Percentiles rank a stretch among this genome's conserved stretches.
Evolutionary conservation across 2,888 invertebrate species (phyloP).

Genomic region (Conomelus anceps): DNA sequence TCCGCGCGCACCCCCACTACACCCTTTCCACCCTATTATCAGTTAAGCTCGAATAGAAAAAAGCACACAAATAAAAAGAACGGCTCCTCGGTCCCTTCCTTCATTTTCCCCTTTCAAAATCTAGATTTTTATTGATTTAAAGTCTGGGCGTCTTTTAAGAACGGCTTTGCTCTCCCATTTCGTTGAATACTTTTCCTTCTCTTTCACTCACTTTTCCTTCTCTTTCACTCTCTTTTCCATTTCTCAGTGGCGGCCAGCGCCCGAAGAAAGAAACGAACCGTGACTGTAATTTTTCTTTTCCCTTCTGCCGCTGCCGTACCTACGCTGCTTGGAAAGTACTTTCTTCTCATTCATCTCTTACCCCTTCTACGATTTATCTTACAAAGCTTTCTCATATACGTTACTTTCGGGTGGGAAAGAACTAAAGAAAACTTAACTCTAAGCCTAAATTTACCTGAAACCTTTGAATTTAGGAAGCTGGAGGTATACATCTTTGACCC

Average conservation of each 20-base stretch:
- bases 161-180: not conserved
- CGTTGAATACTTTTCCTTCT: not conserved
- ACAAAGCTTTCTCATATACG: not conserved
- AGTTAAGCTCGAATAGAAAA: conserved; percentile 19
- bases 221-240: not conserved
- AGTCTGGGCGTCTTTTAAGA: not conserved
- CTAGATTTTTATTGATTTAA: conserved; percentile 34
- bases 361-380: not conserved
- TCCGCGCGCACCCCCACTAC: not conserved
- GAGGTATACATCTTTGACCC: not conserved
- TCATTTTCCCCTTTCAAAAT: conserved; percentile 28
- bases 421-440: not conserved
- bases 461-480: not conserved
- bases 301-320: not conserved
- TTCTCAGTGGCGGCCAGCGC: not conserved
- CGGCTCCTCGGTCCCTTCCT: conserved; percentile 21
- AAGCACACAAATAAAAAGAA: conserved; percentile 29
- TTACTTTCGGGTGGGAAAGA: not conserved
- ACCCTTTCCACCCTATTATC: not conserved
- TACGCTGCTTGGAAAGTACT: not conserved
- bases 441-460: not conserved
- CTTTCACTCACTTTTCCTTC: not conserved
- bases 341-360: not conserved
- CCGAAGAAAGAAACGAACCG: not conserved
- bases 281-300: not conserved